Base-by-base conservation (phyloP, 2,797 vertebrate genomes). In the Sylvia borin region DNA sequence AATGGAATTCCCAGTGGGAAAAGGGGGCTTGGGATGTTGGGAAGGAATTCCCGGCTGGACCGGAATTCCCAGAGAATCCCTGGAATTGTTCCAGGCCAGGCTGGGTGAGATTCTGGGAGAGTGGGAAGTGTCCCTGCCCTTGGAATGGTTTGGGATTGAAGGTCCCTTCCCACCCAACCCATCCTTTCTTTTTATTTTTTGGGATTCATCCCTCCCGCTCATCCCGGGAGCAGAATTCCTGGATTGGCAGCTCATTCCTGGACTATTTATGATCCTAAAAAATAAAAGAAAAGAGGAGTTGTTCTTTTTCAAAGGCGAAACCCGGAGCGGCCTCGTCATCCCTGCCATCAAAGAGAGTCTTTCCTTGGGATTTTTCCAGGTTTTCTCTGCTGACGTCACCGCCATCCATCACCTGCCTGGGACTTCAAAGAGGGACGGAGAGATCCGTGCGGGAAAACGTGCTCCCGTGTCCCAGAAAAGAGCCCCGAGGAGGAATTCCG, bases 301-400 rank as follows among this genome's bases (percentile, higher is more conserved):
- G 8, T 72, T 72, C 40, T 43, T 34, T 18, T 32, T 2, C 16
- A 24, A 76, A 34, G 18, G 31, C 3, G 10, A 50, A 40, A 10
- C 9, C 31, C 2, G 0, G 13, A 76, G 43, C 13, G 43, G 29
- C 38, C n/a, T 58, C 8, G 0, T 17, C 3, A 1, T 62, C 60
- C 5, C 42, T 31, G 16, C 3, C 21, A 31, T 17, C 36, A 64
- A 38, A 43, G 29, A 10, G 32, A 65, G 22, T 10, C 10, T 58
- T 32, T 29, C 70, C 50, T 8, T 29, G 77, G 72, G 72, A 43
- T 11, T 11, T 19, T 31, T 38, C 58, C 67, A 54, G 58, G n/a
- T 42, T 71, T 58, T 91, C 83, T 53, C 72, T 26, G 67, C 68
- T 50, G 72, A 58, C 0, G 10, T 62, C 53, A 45, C 0, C 16